Conservation (phyloP, 2,113 vertebrate species). For the Felis chaus region DNA sequence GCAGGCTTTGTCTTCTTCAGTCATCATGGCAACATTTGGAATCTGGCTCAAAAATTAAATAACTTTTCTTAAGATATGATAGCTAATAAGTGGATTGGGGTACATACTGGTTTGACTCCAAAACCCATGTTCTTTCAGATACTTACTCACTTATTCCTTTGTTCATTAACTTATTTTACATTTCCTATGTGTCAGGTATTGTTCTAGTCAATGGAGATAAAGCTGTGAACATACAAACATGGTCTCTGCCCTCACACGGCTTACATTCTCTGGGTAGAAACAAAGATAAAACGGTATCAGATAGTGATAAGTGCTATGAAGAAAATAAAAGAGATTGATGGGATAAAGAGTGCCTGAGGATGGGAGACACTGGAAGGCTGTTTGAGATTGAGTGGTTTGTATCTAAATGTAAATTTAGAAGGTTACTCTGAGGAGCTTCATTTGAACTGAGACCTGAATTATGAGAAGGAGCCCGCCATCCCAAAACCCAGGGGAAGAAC, state of each 20-base stretch:
- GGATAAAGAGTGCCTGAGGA: background rate
- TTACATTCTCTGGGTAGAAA: background rate
- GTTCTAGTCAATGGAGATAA: background rate
- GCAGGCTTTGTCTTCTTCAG: background rate
- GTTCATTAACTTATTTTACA: background rate
- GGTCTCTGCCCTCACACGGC: background rate
- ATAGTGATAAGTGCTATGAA: background rate
- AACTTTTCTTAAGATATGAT: background rate
- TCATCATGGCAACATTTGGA: background rate
- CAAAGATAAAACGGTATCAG: background rate
- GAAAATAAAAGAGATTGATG: background rate
- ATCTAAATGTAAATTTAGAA: slow-evolving; percentile 30
- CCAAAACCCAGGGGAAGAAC: background rate
- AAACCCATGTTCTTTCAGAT: background rate
- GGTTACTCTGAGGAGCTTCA: background rate
- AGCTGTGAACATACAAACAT: background rate
- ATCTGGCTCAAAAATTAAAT: background rate
- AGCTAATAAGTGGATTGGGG: background rate
- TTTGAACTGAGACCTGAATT: slow-evolving; percentile 17
- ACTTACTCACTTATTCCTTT: background rate
- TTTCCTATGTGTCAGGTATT: background rate
- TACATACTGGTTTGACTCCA: background rate
- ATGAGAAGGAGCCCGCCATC: background rate
- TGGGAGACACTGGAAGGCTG: background rate
- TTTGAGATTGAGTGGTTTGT: background rate